Percentiles rank a stretch among this genome's conserved stretches.
Evolutionary conservation across 2,888 invertebrate genomes (phyloP).

Genomic region (Galeopsomyia nigrocyanea): DNA sequence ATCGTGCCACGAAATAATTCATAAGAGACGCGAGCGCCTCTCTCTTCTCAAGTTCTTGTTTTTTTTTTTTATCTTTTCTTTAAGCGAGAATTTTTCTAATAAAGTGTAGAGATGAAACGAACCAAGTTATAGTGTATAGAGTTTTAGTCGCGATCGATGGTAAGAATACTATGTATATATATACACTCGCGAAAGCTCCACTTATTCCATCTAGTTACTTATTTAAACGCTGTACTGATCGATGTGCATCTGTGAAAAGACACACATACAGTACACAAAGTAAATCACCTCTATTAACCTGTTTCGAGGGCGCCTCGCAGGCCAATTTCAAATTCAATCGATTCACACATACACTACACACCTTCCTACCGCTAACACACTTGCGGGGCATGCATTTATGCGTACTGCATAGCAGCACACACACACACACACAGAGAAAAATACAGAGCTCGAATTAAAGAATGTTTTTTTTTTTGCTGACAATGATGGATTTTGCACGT

Average conservation of each 20-base stretch:
- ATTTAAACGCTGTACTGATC: constrained; percentile 8
- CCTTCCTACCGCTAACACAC: not conserved
- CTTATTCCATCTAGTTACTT: constrained; percentile 15
- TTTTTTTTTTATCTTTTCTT: too few relatives aligned
- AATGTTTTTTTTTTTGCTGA: too few relatives aligned
- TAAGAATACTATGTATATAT: too few relatives aligned
- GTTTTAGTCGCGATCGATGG: too few relatives aligned
- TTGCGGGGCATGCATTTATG: constrained; percentile 22
- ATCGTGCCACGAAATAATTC: constrained; percentile 55
- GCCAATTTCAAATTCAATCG: constrained; percentile 40
- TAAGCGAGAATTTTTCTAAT: too few relatives aligned
- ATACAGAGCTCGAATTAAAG: too few relatives aligned
- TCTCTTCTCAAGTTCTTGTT: not conserved
- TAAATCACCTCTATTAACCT: constrained; percentile 44
- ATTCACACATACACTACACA: not conserved
- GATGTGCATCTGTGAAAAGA: too few relatives aligned
- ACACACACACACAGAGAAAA: too few relatives aligned
- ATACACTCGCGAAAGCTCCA: too few relatives aligned
- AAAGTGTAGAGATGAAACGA: too few relatives aligned
- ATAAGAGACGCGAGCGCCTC: constrained; percentile 44
- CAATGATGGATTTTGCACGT: too few relatives aligned
- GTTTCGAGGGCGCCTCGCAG: constrained; percentile 5
- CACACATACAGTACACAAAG: constrained; percentile 1
- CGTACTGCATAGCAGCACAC: constrained; percentile 2
- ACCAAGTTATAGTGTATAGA: too few relatives aligned